phyloP scores from a whole-genome alignment of 2,797 vertebrate genomes.

The Rhyacichthys aspro region DNA sequence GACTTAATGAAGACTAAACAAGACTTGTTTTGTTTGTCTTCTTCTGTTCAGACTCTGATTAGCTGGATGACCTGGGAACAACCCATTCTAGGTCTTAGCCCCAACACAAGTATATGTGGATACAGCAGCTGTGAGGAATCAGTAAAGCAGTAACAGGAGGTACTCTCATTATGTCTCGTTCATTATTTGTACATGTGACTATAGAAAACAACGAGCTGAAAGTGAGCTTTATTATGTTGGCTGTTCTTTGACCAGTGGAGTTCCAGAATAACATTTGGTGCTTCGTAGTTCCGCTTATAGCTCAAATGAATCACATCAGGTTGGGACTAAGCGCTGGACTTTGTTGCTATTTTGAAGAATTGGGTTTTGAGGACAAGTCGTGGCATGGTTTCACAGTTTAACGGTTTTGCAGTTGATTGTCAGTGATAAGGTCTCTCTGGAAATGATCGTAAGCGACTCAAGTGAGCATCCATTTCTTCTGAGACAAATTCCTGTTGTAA shows the following conservation, averaged over 20 bases:
- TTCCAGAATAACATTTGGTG: conserved; percentile 34
- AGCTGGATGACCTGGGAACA: conserved; percentile 14
- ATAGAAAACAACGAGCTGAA: conserved; percentile 22
- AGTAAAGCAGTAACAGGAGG: conserved; percentile 20
- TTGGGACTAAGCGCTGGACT: conserved; percentile 22
- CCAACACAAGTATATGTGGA: conserved; percentile 8
- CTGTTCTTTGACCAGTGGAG: conserved; percentile 9
- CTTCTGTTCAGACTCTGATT: conserved; percentile 18
- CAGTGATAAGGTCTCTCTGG: conserved; percentile 25
- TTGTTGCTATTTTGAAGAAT: conserved; percentile 35
- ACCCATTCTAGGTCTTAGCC: not conserved
- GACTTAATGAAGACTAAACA: too few species aligned
- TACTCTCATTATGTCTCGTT: conserved; percentile 38
- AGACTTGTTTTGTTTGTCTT: conserved; percentile 4
- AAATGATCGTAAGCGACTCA: conserved; percentile 28
- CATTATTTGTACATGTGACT: conserved; percentile 42
- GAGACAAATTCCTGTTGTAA: conserved; percentile 5
- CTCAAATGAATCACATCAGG: conserved; percentile 37
- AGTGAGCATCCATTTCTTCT: conserved; percentile 27
- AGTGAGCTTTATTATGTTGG: conserved; percentile 9
- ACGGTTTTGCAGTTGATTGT: conserved; percentile 44
- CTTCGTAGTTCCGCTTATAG: conserved; percentile 28
- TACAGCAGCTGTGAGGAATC: conserved; percentile 29
- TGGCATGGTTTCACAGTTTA: conserved; percentile 46
- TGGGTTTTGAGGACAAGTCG: conserved; percentile 56